Percentiles rank a stretch among this genome's conserved stretches.
Evolutionary conservation across 1,140 invertebrate genomes (phyloP).

Genomic region (Lerema accius): DNA sequence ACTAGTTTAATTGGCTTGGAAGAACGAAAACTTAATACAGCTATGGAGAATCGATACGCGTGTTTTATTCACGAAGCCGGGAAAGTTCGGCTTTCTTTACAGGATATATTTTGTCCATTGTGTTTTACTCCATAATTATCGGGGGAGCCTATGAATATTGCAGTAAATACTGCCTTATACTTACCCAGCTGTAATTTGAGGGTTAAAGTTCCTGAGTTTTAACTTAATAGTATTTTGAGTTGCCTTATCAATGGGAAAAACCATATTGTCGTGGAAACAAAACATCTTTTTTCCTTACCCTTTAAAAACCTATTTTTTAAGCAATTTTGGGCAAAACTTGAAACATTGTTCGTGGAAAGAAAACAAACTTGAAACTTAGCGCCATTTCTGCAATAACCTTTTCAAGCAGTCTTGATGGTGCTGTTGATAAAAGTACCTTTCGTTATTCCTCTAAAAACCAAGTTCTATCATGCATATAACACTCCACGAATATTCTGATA

Average conservation of each 20-base stretch:
- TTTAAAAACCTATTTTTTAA: no score
- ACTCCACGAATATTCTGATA: no score
- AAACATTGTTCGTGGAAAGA: no score
- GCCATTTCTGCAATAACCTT: no score
- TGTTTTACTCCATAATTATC: constrained; percentile 23
- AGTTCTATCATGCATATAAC: no score
- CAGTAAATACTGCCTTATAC: constrained; percentile 18
- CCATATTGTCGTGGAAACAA: no score
- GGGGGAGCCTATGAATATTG: constrained; percentile 16
- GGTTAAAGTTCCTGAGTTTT: constrained; percentile 15
- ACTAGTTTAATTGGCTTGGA: constrained; percentile 70
- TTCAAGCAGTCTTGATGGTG: no score
- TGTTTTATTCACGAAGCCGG: constrained; percentile 60
- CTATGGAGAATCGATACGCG: constrained; percentile 58
- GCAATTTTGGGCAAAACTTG: no score
- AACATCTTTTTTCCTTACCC: no score
- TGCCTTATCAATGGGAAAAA: neutral
- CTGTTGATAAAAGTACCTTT: no score
- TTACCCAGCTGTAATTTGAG: constrained; percentile 16
- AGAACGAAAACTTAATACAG: constrained; percentile 65
- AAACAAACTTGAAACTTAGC: no score
- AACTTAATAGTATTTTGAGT: neutral
- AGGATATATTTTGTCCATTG: constrained; percentile 20
- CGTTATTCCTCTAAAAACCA: no score
- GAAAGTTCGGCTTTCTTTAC: constrained; percentile 42